A percentile compares a stretch with the other conserved stretches of the same genome.
phyloP scores from a whole-genome alignment of 2,113 vertebrate species.

The Tamias sibiricus region DNA sequence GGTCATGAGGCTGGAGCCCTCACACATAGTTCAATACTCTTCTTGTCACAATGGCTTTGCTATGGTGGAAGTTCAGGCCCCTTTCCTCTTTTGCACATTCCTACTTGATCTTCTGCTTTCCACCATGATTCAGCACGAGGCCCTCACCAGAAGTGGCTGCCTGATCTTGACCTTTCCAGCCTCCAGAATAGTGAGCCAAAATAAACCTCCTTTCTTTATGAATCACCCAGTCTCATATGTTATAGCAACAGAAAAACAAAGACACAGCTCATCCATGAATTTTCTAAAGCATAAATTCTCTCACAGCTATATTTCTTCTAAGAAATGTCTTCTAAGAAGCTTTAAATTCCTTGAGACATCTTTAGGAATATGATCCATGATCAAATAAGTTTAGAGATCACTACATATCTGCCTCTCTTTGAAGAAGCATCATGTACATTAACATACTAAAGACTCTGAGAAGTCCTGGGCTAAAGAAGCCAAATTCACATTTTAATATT shows the following conservation, averaged over 20 bases:
- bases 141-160: neutral
- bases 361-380: neutral
- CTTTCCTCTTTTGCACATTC: neutral
- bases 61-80: neutral
- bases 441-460: neutral
- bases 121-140: neutral
- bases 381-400: neutral
- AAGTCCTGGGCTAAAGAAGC: neutral
- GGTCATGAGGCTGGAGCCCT: neutral
- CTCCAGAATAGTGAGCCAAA: neutral
- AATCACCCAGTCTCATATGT: neutral
- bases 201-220: neutral
- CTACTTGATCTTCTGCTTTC: no score
- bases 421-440: neutral
- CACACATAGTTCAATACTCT: neutral
- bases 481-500: neutral
- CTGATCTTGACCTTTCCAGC: neutral
- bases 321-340: neutral
- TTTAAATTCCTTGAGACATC: neutral
- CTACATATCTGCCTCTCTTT: neutral
- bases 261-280: neutral
- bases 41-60: neutral
- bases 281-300: neutral
- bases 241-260: neutral
- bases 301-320: neutral